Conservation (phyloP, 2,797 vertebrate genomes). For the Siniperca undulata region DNA sequence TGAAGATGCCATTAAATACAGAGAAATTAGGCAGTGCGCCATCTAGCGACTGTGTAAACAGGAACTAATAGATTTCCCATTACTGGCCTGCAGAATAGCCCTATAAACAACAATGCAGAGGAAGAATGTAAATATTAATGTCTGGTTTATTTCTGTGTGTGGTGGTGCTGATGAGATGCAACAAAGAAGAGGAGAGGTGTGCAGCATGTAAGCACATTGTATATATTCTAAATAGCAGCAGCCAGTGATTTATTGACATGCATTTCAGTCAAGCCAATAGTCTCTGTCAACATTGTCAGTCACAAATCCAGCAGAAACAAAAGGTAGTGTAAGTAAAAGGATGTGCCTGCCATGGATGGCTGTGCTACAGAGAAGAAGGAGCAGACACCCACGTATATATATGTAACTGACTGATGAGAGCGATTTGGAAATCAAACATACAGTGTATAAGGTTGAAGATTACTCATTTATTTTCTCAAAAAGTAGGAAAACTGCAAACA, state of each 20-base stretch:
- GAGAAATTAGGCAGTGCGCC: conserved; percentile 59
- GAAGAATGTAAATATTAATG: conserved; percentile 15
- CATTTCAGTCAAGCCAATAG: not conserved
- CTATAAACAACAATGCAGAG: conserved; percentile 45
- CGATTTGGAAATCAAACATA: not conserved
- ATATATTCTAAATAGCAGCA: not conserved
- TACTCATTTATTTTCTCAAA: not conserved
- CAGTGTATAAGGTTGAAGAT: not conserved
- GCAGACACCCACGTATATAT: not conserved
- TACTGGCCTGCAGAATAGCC: conserved; percentile 43
- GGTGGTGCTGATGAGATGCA: conserved; percentile 16
- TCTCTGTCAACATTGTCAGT: not conserved
- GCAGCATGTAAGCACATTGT: not conserved
- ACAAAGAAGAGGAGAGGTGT: conserved; percentile 5
- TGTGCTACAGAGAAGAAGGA: conserved; percentile 2
- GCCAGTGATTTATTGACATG: conserved; percentile 25
- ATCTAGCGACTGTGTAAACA: conserved; percentile 58
- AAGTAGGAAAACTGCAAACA: not conserved
- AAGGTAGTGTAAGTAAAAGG: not conserved
- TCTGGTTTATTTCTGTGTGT: conserved; percentile 12
- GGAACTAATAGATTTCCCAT: conserved; percentile 19
- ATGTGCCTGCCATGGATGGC: not conserved
- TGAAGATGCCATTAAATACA: conserved; percentile 40
- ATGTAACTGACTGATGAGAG: not conserved
- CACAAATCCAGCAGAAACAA: conserved; percentile 5